Evolutionary conservation across 2,113 vertebrate genomes (phyloP).

Genomic region (Clarias magur): DNA sequence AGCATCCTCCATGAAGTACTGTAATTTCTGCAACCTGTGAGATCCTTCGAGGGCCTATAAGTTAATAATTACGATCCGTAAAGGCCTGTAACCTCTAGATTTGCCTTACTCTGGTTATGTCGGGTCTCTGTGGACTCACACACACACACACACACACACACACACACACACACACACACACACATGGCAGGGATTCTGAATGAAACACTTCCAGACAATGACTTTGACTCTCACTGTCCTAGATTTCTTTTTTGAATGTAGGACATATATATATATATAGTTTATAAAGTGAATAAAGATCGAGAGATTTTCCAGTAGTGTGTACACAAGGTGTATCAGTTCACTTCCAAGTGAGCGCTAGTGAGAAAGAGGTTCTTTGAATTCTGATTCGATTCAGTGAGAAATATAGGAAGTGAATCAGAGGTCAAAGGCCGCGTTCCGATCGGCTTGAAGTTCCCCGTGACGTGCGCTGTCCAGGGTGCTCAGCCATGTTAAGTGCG

Average conservation of each 20-base stretch:
- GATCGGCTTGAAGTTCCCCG: not conserved
- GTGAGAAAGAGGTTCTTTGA: too few species aligned
- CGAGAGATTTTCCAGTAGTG: not conserved
- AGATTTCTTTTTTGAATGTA: slow-evolving; percentile 11
- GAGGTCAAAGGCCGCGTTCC: too few species aligned
- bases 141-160: not conserved
- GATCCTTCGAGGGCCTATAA: not conserved
- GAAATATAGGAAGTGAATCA: too few species aligned
- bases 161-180: not conserved
- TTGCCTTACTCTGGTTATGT: slow-evolving; percentile 16
- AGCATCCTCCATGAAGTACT: not conserved
- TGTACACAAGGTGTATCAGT: too few species aligned
- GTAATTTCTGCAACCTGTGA: slow-evolving; percentile 4
- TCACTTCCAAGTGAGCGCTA: too few species aligned
- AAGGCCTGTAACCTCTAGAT: slow-evolving; percentile 15
- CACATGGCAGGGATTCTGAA: slow-evolving; percentile 11
- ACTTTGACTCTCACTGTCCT: slow-evolving; percentile 7
- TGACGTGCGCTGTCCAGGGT: too few species aligned
- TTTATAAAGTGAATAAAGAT: not conserved
- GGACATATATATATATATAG: not conserved
- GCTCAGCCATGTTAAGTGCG: too few species aligned
- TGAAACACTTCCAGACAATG: slow-evolving; percentile 11
- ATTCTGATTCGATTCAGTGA: too few species aligned
- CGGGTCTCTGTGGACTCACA: not conserved
- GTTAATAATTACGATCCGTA: slow-evolving; percentile 18